Conservation (phyloP, 2,888 invertebrate genomes). For the Hirtodrosophila alboralis region DNA sequence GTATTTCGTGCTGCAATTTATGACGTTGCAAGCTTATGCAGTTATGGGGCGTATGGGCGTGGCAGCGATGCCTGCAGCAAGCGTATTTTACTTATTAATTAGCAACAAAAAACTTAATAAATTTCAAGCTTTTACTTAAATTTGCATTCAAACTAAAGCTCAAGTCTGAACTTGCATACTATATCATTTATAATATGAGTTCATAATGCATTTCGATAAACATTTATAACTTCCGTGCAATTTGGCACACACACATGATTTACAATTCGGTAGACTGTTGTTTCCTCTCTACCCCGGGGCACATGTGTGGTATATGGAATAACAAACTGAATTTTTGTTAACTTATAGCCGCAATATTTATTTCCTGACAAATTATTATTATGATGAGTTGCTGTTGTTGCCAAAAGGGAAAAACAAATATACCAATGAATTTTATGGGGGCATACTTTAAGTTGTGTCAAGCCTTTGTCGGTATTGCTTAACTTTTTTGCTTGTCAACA, state of each 20-base stretch:
- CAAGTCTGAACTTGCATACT: slow-evolving; percentile 20
- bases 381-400: slow-evolving; percentile 18
- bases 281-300: no score
- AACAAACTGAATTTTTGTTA: slow-evolving; percentile 7
- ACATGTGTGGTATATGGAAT: slow-evolving; percentile 6
- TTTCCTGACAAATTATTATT: slow-evolving; percentile 74
- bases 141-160: slow-evolving; percentile 57
- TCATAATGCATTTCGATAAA: slow-evolving; percentile 68
- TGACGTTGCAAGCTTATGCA: slow-evolving; percentile 58
- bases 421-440: slow-evolving; percentile 24
- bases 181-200: slow-evolving; percentile 46
- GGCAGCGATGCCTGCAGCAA: slow-evolving; percentile 49
- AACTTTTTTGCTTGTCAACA: slow-evolving; percentile 45
- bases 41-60: slow-evolving; percentile 48
- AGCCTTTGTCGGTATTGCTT: slow-evolving; percentile 25
- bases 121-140: slow-evolving; percentile 58
- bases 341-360: slow-evolving; percentile 56
- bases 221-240: slow-evolving; percentile 69
- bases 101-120: slow-evolving; percentile 66
- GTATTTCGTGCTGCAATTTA: slow-evolving; percentile 56
- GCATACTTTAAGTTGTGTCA: slow-evolving; percentile 5
- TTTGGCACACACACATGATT: slow-evolving; percentile 57
- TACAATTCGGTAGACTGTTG: slow-evolving; percentile 32
- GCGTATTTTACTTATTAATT: slow-evolving; percentile 73
- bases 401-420: slow-evolving; percentile 2